Base-by-base conservation (phyloP, 2,888 invertebrate species). In the Drosophila mimetica region DNA sequence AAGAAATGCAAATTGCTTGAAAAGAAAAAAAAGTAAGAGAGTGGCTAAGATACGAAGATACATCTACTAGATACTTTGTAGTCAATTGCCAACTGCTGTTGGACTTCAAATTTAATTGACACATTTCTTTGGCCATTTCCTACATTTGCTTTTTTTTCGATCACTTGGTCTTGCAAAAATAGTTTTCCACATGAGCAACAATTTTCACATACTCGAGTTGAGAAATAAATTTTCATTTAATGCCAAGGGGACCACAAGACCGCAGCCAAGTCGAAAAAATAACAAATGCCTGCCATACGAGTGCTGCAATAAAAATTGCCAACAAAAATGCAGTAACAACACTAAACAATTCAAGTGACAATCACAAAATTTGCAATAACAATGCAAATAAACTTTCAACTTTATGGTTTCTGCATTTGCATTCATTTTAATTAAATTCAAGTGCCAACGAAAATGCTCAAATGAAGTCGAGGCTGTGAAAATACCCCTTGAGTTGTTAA, bases 101-200 rank as follows among this genome's bases (percentile, higher is more conserved):
- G 80, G 63, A 76, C 71, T 76, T 88, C 76, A 76, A 86, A 87
- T 88, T 86, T 86, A 86, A 86, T 86, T 85, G 88, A 81, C 88
- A 88, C 88, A 77, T 88, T 85, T 73, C 76, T 61, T 55, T 13
- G 41, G 53, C 20, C 28, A 60, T 57, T 72, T 75, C 50, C 51
- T 69, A 36, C 50, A 34, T 63, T 47, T 44, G n/a, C n/a, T n/a
- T 34, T 34, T n/a, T 34, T 63, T 48, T 44, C n/a, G n/a, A n/a
- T 22, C 2, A 22, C 34, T 22, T 34, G 16, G 22, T 14, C 22
- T 25, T 9, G 51, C 66, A n/a, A 47, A 71, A 67, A 66, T 52
- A 64, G 53, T 55, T 57, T 61, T 52, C 52, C 64, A 51, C 64
- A 66, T 67, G 52, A 64, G 42, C 28, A 44, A 69, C 57, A 60